A percentile compares a stretch with the other conserved stretches of the same genome.
Conservation (phyloP, 1,140 invertebrate genomes). For the Physella acuta region DNA sequence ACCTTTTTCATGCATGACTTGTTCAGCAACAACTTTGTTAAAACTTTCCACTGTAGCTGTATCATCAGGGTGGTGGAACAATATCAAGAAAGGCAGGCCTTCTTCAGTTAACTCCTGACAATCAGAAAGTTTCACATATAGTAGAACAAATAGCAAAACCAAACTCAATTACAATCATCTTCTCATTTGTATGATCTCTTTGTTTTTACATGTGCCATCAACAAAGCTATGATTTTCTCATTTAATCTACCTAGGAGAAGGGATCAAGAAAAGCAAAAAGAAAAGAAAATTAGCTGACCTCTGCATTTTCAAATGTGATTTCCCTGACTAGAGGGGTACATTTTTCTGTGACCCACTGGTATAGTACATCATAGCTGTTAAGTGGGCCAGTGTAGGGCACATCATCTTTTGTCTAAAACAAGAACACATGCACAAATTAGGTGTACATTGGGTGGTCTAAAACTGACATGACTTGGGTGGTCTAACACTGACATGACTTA, state of each 20-base stretch:
- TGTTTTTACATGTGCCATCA: too few relatives aligned
- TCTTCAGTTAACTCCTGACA: constrained; percentile 90
- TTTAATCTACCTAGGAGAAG: too few relatives aligned
- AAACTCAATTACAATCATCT: background rate
- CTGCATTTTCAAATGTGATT: constrained; percentile 99
- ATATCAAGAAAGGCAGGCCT: constrained; percentile 96
- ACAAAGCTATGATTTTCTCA: too few relatives aligned
- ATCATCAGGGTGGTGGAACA: constrained; percentile 91
- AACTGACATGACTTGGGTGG: too few relatives aligned
- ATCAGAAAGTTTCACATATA: background rate
- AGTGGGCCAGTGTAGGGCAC: constrained; percentile 58
- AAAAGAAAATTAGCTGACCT: constrained; percentile 66
- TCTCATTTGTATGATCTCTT: too few relatives aligned
- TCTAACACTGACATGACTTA: too few relatives aligned
- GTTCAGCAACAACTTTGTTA: constrained; percentile 76
- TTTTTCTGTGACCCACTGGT: constrained; percentile 80
- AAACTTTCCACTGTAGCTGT: constrained; percentile 82
- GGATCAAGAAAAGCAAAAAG: too few relatives aligned
- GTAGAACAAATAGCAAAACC: background rate
- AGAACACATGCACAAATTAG: too few relatives aligned
- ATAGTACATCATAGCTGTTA: constrained; percentile 62
- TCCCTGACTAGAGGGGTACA: constrained; percentile 77
- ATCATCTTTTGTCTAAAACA: too few relatives aligned
- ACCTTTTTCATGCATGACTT: constrained; percentile 89
- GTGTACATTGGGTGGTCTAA: too few relatives aligned